Evolutionary conservation across 2,888 invertebrate genomes (phyloP).

Genomic region (Entomobrya proxima): DNA sequence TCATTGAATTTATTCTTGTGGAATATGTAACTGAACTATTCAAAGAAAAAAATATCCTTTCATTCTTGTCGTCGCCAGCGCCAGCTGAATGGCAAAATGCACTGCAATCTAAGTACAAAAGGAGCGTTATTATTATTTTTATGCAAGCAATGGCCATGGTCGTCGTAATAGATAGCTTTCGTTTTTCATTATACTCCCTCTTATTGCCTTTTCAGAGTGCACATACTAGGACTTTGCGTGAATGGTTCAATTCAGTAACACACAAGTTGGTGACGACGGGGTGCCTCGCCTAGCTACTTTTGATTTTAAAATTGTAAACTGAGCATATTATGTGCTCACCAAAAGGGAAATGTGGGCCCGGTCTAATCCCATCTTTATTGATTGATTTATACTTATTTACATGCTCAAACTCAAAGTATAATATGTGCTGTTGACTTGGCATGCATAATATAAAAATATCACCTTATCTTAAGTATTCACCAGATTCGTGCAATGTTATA

Average conservation of each 20-base stretch:
- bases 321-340: slow-evolving; percentile 36
- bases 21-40: too few species aligned
- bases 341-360: slow-evolving; percentile 58
- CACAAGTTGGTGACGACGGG: not conserved
- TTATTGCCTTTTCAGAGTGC: not conserved
- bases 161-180: slow-evolving; percentile 38
- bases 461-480: not conserved
- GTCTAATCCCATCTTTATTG: not conserved
- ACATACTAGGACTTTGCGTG: not conserved
- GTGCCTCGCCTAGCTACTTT: slow-evolving; percentile 56
- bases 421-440: not conserved
- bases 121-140: too few species aligned
- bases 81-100: too few species aligned
- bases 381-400: slow-evolving; percentile 1
- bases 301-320: slow-evolving; percentile 48
- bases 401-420: not conserved
- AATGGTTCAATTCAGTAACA: not conserved
- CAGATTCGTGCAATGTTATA: not conserved
- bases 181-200: slow-evolving; percentile 47
- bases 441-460: slow-evolving; percentile 7
- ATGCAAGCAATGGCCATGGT: not conserved
- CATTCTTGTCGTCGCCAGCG: too few species aligned
- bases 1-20: too few species aligned
- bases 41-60: too few species aligned
- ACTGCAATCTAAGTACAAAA: too few species aligned